Base-by-base conservation (phyloP, 2,113 vertebrate species). In the Larimichthys polyactis region DNA sequence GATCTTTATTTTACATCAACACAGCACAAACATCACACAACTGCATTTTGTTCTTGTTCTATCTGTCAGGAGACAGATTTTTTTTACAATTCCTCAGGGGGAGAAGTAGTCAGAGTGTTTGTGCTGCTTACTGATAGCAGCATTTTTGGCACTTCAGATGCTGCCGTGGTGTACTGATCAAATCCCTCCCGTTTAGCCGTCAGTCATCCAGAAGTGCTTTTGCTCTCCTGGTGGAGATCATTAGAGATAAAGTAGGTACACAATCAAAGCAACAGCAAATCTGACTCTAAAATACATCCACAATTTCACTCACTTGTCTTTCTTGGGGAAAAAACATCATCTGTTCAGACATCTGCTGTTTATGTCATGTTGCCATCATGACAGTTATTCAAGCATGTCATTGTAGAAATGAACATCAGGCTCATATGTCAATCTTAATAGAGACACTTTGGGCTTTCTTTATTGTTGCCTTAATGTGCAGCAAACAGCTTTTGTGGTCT, bases 311-410 rank as follows among this genome's bases (percentile, higher is more conserved):
- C 88, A 78, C 71, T 77, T 78, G 44, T 83, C 85, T 81, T 87
- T 86, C 94, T 78, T 88, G 84, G 92, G 89, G 49, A 32, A 58
- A 79, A 1, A 88, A 85, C 64, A 75, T 91, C 92, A 79, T 46
- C 91, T 46, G 80, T 89, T 89, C 76, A 85, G 89, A 90, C 94
- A 94, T 89, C 87, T 95, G 82, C 82, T 95, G 92, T 94, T 95
- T 90, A 93, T 92, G 90, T 80, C 90, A 84, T 86, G 82, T 90
- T 82, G 89, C 67, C 65, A 87, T 94, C 91, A 93, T 90, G 92
- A 90, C 90, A 91, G 87, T 88, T 90, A 87, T 88, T 93, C 92
- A 94, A 94, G 93, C 94, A 89, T 91, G 90, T 87, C 75, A 91
- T 87, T 89, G 85, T 88, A 93, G 93, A 91, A 93, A 90, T 89